Conservation (phyloP, 64 coral and sea anemone genomes). For the Porites lutea region DNA sequence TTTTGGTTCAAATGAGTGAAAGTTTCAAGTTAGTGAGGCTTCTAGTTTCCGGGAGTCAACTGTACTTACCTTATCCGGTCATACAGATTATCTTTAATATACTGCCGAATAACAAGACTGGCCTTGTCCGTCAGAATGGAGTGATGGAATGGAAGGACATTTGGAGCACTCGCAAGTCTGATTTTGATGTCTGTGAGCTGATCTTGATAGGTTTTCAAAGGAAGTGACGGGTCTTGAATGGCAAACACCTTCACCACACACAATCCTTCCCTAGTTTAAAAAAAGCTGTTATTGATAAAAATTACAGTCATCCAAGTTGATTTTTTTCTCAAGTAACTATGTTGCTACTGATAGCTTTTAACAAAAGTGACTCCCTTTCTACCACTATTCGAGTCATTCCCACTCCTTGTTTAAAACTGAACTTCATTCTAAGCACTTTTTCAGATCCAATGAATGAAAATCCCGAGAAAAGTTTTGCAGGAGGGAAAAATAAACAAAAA, state of each 20-base stretch:
- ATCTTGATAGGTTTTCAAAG: slow-evolving; percentile 93
- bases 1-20: no score
- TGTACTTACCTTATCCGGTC: slow-evolving; percentile 90
- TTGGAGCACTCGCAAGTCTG: slow-evolving; percentile 69
- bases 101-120: slow-evolving; percentile 89
- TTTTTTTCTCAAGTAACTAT: no score
- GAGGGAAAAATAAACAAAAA: no score
- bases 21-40: no score
- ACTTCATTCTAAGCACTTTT: no score
- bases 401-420: no score
- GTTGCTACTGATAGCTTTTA: no score
- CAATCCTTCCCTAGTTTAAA: slow-evolving; percentile 81
- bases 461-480: no score
- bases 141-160: slow-evolving; percentile 91
- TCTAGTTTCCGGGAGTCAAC: not conserved
- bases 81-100: slow-evolving; percentile 96
- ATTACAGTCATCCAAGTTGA: no score
- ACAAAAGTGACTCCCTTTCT: no score
- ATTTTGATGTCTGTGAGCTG: slow-evolving; percentile 89
- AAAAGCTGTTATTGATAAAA: not conserved
- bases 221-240: slow-evolving; percentile 96
- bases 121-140: slow-evolving; percentile 96
- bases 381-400: no score
- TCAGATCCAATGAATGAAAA: no score
- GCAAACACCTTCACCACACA: slow-evolving; percentile 99